Evolutionary conservation across 1,140 invertebrate genomes (phyloP).

Genomic region (Tetramorium simillimum): DNA sequence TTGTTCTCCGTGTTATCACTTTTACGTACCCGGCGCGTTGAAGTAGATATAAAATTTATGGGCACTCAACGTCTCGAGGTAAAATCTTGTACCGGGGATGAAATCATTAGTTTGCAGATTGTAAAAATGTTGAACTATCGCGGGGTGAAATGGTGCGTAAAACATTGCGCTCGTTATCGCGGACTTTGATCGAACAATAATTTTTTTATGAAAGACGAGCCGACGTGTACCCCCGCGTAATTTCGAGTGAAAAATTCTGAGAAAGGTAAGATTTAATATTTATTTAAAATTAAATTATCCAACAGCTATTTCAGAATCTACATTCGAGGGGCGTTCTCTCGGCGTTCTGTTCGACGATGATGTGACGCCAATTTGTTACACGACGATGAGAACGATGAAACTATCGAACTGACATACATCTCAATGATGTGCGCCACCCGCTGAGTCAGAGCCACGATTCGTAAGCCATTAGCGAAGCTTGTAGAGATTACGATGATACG

Average conservation of each 20-base stretch:
- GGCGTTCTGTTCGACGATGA: too few species aligned
- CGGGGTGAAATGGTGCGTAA: neutral
- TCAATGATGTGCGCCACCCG: neutral
- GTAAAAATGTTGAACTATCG: neutral
- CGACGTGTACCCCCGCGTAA: neutral
- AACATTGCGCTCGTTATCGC: neutral
- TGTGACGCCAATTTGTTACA: neutral
- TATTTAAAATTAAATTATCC: neutral
- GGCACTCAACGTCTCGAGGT: neutral
- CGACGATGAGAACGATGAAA: neutral
- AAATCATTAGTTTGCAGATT: constrained; percentile 26
- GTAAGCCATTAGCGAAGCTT: constrained; percentile 24
- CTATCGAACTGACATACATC: neutral
- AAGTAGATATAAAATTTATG: constrained; percentile 38
- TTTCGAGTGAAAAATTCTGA: neutral
- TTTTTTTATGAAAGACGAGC: neutral
- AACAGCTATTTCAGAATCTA: neutral
- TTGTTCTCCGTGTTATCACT: neutral
- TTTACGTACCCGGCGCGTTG: neutral
- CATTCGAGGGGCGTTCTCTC: neutral
- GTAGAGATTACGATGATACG: constrained; percentile 33
- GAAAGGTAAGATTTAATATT: neutral
- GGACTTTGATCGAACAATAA: neutral
- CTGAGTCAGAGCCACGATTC: neutral
- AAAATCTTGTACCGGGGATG: neutral